These are phyloP conservation scores for Microtus agrestis DNA, from an alignment of 2,797 vertebrate genomes.

Conservation along the genomic window DNA sequence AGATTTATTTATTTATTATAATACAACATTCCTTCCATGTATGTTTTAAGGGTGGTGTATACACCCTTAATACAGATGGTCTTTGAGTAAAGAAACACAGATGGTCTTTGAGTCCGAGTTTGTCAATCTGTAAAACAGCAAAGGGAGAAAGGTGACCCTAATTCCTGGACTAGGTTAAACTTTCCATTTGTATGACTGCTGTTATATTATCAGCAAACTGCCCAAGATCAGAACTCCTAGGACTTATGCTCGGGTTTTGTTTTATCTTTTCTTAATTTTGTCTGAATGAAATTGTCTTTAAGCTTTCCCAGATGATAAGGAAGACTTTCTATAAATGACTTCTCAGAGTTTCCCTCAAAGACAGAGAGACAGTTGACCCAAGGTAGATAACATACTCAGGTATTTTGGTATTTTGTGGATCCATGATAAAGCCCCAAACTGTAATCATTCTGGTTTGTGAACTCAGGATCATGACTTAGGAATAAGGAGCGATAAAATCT, in stretches of 20 bases:
- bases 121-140: neutral
- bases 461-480: neutral
- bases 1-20: too few relatives aligned
- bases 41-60: neutral
- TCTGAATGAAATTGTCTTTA: neutral
- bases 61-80: too few relatives aligned
- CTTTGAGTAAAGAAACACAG: neutral
- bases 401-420: neutral
- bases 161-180: neutral
- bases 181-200: neutral
- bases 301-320: neutral
- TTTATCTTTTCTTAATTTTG: neutral
- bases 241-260: neutral
- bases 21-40: too few relatives aligned
- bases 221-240: neutral
- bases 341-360: neutral
- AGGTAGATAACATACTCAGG: neutral
- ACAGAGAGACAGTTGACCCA: neutral
- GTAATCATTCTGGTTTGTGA: neutral
- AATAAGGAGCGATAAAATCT: neutral
- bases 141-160: neutral
- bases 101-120: neutral
- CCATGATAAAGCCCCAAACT: neutral
- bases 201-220: neutral
- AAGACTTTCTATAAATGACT: neutral